Percentiles rank a stretch among this genome's conserved stretches.
Conservation (phyloP, 2,888 invertebrate genomes). For the Cantharis rustica region DNA sequence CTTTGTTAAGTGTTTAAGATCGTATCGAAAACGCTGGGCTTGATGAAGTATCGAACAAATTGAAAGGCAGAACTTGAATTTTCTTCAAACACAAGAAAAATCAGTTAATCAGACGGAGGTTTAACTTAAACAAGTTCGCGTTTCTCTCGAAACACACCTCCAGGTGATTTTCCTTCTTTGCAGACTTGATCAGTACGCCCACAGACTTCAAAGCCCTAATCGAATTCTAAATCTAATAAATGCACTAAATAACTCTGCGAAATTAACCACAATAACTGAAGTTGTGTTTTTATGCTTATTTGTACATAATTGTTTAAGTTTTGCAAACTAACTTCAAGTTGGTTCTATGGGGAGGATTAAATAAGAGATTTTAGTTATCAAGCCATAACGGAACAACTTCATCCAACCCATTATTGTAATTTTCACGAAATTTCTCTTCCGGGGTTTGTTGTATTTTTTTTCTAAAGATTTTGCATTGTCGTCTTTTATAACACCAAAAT, state of each 20-base stretch:
- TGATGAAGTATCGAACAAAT: slow-evolving; percentile 38
- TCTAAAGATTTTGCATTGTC: background rate
- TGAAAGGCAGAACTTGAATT: slow-evolving; percentile 32
- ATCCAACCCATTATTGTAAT: background rate
- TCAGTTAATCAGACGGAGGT: slow-evolving; percentile 39
- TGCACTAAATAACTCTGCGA: background rate
- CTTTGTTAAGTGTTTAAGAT: slow-evolving; percentile 35
- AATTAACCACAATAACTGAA: background rate
- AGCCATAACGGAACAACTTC: background rate
- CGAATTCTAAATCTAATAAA: background rate
- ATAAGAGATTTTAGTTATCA: background rate
- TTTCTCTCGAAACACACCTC: background rate
- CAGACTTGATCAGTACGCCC: background rate
- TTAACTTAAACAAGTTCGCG: slow-evolving; percentile 8
- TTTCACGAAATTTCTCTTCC: background rate
- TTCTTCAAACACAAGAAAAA: slow-evolving; percentile 37
- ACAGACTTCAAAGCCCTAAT: background rate
- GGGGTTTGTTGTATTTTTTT: background rate
- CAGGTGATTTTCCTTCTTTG: background rate
- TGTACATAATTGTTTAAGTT: background rate
- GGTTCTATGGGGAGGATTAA: background rate
- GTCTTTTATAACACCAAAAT: no score
- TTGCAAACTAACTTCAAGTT: background rate
- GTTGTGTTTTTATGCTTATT: background rate
- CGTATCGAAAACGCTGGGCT: slow-evolving; percentile 30